phyloP scores from a whole-genome alignment of 1,140 invertebrate genomes.

The Helicoverpa zea region DNA sequence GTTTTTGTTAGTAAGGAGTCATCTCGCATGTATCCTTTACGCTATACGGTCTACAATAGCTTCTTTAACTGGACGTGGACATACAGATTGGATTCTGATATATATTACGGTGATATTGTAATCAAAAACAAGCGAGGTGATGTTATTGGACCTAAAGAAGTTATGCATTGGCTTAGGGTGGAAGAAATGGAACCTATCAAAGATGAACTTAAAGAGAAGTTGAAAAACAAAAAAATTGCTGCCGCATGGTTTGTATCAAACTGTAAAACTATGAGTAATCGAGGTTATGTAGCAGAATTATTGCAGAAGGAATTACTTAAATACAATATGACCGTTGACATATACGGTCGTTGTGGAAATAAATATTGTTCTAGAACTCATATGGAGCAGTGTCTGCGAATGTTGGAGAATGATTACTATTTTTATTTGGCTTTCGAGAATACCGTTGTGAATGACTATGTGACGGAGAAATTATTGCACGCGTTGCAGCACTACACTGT shows the following conservation, averaged over 20 bases:
- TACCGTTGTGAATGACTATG: constrained; percentile 87
- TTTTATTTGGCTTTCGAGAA: constrained; percentile 92
- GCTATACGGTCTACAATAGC: constrained; percentile 52
- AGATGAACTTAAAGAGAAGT: constrained; percentile 62
- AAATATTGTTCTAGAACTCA: constrained; percentile 63
- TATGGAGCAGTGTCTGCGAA: constrained; percentile 73
- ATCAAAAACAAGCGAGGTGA: constrained; percentile 65
- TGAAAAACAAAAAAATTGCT: constrained; percentile 78
- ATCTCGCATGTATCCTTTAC: constrained; percentile 62
- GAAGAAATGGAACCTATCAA: constrained; percentile 69
- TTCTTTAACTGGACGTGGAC: constrained; percentile 89
- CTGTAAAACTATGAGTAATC: constrained; percentile 85
- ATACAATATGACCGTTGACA: constrained; percentile 85
- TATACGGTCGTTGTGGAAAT: constrained; percentile 89
- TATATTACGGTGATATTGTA: constrained; percentile 64
- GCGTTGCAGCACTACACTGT: constrained; percentile 81
- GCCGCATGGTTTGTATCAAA: constrained; percentile 90
- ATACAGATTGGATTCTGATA: constrained; percentile 89
- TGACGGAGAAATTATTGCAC: constrained; percentile 89
- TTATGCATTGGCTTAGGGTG: constrained; percentile 67
- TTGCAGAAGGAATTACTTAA: constrained; percentile 85
- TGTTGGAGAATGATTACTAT: constrained; percentile 86
- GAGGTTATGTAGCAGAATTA: constrained; percentile 87
- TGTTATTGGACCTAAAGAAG: constrained; percentile 68
- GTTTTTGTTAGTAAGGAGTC: constrained; percentile 79